Evolutionary conservation across 1,140 invertebrate genomes (phyloP), one percentile per base, ranked within the genome.

Genomic region (Saxidomus purpurata): DNA sequence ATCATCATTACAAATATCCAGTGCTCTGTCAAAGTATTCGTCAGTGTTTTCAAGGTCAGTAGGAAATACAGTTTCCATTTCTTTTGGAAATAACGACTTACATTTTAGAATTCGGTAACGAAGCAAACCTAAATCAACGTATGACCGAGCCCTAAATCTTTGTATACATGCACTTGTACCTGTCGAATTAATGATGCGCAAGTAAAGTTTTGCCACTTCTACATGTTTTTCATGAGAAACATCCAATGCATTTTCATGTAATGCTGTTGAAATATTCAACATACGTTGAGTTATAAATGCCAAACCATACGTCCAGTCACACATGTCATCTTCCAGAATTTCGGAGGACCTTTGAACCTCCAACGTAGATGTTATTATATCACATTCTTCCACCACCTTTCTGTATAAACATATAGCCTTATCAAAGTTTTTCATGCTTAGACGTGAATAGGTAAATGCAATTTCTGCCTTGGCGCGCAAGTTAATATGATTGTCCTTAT

Each of bases 401-500:
- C 28, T 43, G 36, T 28, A 77, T 9, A 49, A 47, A 0, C 4
- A 22, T 19, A 1, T 8, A 17, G 80, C 55, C 4, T 36, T 61
- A n/a, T 25, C 15, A 38, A 43, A 63, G 22, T 28, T 17, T 38
- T 63, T 40, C 1, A 40, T 38, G 25, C 80, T 59, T 19, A 61
- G 28, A n/a, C 80, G 13, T 6, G 59, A 28, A n/a, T 63, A 82
- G 6, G 31, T 25, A 40, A 59, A 82, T n/a, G 80, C 80, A 22
- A 40, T 82, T 67, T 82, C 80, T 38, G 80, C 80, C 25, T 82
- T 28, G 15, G 80, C 80, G 9, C 40, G 3, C 22, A 82, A 59
- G 2, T 15, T 31, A 34, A 8, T 40, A 11, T 11, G n/a, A 22
- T 55, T 25, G 13, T 67, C 13, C 17, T 63, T 40, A 9, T 9